Conservation (phyloP, 1,140 invertebrate genomes). For the Adelges cooleyi region DNA sequence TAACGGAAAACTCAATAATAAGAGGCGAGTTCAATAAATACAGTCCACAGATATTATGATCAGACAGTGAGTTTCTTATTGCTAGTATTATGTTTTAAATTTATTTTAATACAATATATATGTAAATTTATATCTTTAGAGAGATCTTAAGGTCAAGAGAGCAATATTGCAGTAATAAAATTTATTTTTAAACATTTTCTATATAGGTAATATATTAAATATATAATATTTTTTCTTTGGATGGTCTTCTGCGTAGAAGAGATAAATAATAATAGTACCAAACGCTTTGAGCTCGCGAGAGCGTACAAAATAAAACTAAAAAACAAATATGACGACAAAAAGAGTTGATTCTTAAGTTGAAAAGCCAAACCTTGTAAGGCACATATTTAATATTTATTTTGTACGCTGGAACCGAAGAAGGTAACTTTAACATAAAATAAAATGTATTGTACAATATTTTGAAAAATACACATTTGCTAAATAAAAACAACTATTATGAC, state of each 20-base stretch:
- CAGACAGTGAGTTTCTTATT: conserved; percentile 17
- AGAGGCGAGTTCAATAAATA: conserved; percentile 7
- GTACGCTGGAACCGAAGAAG: background rate
- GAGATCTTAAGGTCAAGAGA: conserved; percentile 22
- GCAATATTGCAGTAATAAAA: conserved; percentile 17
- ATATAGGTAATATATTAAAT: background rate
- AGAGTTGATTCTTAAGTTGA: no score
- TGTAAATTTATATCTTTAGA: no score
- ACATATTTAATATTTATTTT: background rate
- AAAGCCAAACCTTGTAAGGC: conserved; percentile 9
- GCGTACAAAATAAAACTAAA: background rate
- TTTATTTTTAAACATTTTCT: no score
- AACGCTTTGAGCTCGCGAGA: background rate
- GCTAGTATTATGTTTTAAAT: no score
- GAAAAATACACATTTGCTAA: background rate
- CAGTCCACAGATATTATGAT: background rate
- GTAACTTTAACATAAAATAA: conserved; percentile 3
- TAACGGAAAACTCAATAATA: conserved; percentile 11
- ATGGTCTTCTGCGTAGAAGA: conserved; percentile 1
- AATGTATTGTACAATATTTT: background rate
- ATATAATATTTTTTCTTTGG: conserved; percentile 24
- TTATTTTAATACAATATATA: no score
- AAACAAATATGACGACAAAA: background rate
- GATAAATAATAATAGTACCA: conserved; percentile 3
- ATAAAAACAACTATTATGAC: background rate